phyloP scores from a whole-genome alignment of 2,113 vertebrate species.

The Scalopus aquaticus region DNA sequence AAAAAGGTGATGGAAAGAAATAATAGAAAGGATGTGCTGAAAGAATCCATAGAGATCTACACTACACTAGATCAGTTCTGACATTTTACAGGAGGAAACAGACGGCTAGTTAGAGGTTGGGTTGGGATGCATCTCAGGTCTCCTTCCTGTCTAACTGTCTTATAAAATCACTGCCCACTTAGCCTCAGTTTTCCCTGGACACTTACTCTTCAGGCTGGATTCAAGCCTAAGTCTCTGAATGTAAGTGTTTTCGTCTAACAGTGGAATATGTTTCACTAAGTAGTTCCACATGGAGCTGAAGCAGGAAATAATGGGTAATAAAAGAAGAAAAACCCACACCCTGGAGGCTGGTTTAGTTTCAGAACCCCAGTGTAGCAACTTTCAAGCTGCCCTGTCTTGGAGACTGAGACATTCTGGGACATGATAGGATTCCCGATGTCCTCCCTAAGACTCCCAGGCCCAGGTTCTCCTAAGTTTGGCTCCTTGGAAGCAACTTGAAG shows the following conservation, averaged over 20 bases:
- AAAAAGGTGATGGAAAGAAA: neutral
- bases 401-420: neutral
- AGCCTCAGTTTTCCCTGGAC: constrained; percentile 60
- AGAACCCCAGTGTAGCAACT: neutral
- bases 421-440: neutral
- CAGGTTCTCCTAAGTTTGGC: neutral
- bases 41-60: neutral
- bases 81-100: neutral
- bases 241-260: constrained; percentile 37
- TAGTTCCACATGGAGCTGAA: constrained; percentile 71
- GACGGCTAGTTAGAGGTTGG: neutral
- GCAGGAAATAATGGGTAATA: constrained; percentile 41
- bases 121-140: neutral
- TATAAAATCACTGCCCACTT: constrained; percentile 1
- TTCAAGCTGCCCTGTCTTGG: neutral
- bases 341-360: constrained; percentile 36
- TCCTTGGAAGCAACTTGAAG: neutral
- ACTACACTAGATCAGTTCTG: neutral
- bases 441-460: neutral
- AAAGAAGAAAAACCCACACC: neutral
- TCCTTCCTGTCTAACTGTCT: neutral
- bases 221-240: constrained; percentile 28
- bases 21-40: too few relatives aligned
- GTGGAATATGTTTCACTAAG: constrained; percentile 70
- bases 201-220: constrained; percentile 25